Conservation (phyloP, 2,888 invertebrate genomes). For the Petrolisthes manimaculis region DNA sequence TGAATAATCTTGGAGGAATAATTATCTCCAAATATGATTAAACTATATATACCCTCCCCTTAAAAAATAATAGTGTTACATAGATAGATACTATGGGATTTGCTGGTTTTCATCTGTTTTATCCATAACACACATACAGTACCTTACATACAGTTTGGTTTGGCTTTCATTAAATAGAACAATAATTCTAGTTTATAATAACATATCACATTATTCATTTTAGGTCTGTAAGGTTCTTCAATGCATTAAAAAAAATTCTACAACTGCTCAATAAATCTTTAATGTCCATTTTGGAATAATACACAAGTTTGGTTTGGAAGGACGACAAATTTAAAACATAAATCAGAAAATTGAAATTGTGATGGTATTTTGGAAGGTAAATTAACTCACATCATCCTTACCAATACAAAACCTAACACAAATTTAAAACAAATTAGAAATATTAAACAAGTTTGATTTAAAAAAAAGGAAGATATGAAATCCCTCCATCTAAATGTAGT, state of each 20-base stretch:
- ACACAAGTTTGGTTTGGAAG: neutral
- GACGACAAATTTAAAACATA: no score
- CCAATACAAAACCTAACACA: no score
- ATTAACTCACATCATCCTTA: no score
- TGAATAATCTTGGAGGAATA: conserved; percentile 2
- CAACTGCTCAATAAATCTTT: conserved; percentile 35
- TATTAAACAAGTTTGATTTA: no score
- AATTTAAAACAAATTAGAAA: no score
- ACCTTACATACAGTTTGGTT: neutral
- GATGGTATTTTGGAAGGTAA: no score
- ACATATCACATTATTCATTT: conserved; percentile 26
- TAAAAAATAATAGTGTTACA: neutral
- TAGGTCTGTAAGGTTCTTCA: conserved; percentile 22
- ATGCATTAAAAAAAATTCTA: conserved; percentile 27
- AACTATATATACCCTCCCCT: no score
- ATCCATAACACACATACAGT: neutral
- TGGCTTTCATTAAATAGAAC: neutral
- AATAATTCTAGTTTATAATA: neutral
- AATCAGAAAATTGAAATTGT: no score
- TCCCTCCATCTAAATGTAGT: neutral
- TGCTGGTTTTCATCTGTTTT: neutral
- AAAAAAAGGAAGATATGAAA: neutral
- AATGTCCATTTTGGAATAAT: neutral
- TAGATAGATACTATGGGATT: neutral
- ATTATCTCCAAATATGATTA: no score